Evolutionary conservation across 2,888 invertebrate species (phyloP), one percentile per base, ranked within the genome.

Genomic region (Allacma fusca): DNA sequence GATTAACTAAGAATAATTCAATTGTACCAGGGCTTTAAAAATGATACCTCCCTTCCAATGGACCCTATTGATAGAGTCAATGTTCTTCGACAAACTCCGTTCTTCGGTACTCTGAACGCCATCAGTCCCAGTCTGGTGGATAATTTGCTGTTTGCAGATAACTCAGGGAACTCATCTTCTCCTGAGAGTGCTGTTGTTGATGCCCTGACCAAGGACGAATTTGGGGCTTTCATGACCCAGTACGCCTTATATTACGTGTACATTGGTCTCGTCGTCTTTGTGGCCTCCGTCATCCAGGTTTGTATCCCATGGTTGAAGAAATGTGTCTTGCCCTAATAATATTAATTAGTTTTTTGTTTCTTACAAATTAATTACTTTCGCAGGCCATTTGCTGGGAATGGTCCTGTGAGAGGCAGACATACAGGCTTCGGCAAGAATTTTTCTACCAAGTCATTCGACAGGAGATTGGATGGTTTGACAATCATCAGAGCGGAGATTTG

Each of bases 201-300:
- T 12, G 2, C 62, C 4, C 65, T 84, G n/a, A 80, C 85, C 1
- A 43, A 71, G 21, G 82, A 83, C n/a, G 82, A 84, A 68, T 86
- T 85, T 57, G 80, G 80, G 24, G 80, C 80, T 1, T 83, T 81
- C 34, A 86, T 87, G 86, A 82, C 84, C 7, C 75, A 73, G 21
- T 86, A 85, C 79, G 84, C 87, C 0, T 62, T 86, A n/a, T 85
- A 85, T 76, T 89, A 89, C 80, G 82, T 88, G 0, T 87, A 86
- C 77, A 87, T 89, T 75, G 89, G 89, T 2, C 84, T 87, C 1
- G 87, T 85, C 9, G 89, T 89, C 75, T 86, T 88, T 74, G 80
- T 87, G 50, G 86, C 88, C 28, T 87, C 88, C 0, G 88, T 87
- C 78, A 81, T 88, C 50, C 88, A 88, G 84, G 88, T 88, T 79